Conservation (phyloP, 1,140 invertebrate species). For the Heterodera schachtii region DNA sequence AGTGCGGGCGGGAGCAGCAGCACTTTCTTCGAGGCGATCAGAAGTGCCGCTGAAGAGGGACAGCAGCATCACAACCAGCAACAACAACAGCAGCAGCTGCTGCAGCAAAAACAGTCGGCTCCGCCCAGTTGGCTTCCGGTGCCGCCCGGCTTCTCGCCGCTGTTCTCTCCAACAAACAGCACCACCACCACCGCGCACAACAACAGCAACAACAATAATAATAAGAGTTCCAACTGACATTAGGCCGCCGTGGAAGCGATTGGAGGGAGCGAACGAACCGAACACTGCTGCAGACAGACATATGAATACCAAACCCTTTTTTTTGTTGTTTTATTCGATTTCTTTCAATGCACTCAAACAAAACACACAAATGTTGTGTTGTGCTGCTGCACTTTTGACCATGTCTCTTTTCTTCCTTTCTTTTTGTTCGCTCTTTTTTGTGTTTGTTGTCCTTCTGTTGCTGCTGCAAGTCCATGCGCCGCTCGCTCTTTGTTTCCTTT, state of each 20-base stretch:
- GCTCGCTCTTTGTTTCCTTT: background rate
- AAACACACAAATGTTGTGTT: too few species aligned
- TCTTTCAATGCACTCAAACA: too few species aligned
- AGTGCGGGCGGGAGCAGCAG: background rate
- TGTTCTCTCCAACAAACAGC: background rate
- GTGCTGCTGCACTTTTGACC: too few species aligned
- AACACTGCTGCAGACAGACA: too few species aligned
- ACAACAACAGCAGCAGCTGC: background rate
- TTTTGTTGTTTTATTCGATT: too few species aligned
- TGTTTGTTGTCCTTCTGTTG: background rate
- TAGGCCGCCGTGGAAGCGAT: too few species aligned
- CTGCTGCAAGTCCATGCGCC: too few species aligned
- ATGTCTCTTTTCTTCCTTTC: background rate
- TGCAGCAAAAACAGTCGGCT: background rate
- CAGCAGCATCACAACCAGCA: background rate
- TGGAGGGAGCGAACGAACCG: too few species aligned
- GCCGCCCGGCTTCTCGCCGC: slow-evolving; percentile 28
- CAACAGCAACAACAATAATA: too few species aligned
- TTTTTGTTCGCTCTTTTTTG: background rate
- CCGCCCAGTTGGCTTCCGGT: slow-evolving; percentile 21
- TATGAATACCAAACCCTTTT: too few species aligned
- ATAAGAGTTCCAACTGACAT: too few species aligned
- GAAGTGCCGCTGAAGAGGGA: background rate
- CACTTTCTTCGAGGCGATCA: background rate
- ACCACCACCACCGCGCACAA: too few species aligned